A percentile compares a stretch with the other conserved stretches of the same genome.
These are phyloP conservation scores for Cephus pulcher DNA, from an alignment of 2,888 invertebrate genomes.

Conservation along the genomic window DNA sequence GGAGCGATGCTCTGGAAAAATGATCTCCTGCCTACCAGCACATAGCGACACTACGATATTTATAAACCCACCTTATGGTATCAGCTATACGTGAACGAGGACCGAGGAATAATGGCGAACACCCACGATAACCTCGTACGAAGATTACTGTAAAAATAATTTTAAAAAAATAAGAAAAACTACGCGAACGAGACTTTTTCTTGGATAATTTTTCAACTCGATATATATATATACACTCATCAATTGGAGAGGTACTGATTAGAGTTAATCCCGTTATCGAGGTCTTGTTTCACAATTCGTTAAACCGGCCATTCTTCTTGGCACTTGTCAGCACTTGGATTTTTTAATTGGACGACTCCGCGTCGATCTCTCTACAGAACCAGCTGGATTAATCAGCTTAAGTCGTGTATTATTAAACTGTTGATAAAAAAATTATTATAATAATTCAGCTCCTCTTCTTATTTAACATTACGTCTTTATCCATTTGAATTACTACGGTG, in stretches of 20 bases:
- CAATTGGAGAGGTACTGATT: not conserved
- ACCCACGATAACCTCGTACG: not conserved
- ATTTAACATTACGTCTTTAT: not conserved
- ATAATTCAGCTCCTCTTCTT: not conserved
- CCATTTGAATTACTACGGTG: not conserved
- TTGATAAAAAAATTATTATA: not conserved
- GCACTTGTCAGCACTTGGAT: not conserved
- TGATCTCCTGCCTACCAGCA: slow-evolving; percentile 52
- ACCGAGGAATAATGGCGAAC: not conserved
- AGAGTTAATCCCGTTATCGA: not conserved
- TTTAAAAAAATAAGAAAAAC: not conserved
- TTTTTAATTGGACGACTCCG: not conserved
- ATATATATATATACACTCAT: not conserved
- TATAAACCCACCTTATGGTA: not conserved
- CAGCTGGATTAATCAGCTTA: not conserved
- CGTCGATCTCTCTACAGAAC: not conserved
- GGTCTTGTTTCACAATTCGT: not conserved
- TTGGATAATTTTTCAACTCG: not conserved
- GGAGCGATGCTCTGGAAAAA: slow-evolving; percentile 45
- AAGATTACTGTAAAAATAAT: not conserved
- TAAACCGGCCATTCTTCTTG: not conserved
- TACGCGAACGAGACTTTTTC: not conserved
- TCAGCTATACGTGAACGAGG: not conserved
- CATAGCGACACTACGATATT: slow-evolving; percentile 2
- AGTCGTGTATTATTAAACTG: not conserved